Base-by-base conservation (phyloP, 2,113 vertebrate species). In the Catharus bicknelli region DNA sequence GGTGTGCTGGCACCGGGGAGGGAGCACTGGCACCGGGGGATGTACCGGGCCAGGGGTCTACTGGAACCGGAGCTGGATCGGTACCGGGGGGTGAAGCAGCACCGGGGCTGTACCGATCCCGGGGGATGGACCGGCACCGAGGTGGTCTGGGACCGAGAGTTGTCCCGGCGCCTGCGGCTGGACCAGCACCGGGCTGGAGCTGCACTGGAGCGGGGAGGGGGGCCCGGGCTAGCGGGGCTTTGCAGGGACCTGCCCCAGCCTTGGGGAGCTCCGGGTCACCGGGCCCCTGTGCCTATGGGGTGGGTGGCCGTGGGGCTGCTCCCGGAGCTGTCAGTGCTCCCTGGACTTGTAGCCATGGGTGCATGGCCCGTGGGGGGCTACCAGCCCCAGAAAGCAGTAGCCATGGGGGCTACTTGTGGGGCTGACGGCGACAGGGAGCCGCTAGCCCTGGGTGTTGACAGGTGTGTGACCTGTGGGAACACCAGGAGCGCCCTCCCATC, bases 251-350 rank as follows among this genome's bases (percentile, higher is more conserved):
- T 8, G 77, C 51, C 0, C 14, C 30, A 6, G 38, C 40, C 10
- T 7, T 5, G 42, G 75, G 20, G 27, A 53, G 20, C 22, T 67
- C 5, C 16, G 3, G 34, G 17, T 16, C 12, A 32, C 8, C 7
- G 43, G 55, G 50, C 5, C 21, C 0, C 40, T 50, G 22, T 50
- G 22, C 7, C 58, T n/a, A 0, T 5, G 43, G 25, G 11, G 25
- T 2, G 2, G 2, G 18, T 42, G 19, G n/a, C 23, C 27, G 0
- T 27, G 64, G 20, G 17, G 53, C 13, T 7, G 40, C 34, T 15
- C 12, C 54, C 10, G 5, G 17, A 38, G 73, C 38, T 53, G 63
- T 8, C 57, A 4, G 38, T 34, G 0, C 25, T 29, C 40, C 3
- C 7, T 10, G 47, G 38, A 11, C 16, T 45, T 2, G 43, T 5